Base-by-base conservation (phyloP, 2,888 invertebrate genomes). In the Punctoribates punctum region DNA sequence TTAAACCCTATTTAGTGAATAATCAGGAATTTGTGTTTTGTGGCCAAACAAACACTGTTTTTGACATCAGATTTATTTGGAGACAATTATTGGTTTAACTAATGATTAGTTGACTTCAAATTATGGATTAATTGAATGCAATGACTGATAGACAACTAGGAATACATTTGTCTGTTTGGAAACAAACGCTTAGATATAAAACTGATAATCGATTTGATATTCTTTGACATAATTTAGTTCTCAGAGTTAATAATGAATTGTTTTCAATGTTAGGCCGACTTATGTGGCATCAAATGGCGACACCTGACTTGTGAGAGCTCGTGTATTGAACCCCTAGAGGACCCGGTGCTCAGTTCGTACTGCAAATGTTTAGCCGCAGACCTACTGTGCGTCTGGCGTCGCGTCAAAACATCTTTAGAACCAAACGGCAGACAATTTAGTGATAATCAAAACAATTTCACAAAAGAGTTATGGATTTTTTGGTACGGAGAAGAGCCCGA, bases 271-370 rank as follows among this genome's bases (percentile, higher is more conserved):
- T 89, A 98, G 97, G 97, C 98, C 86, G 98, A 99, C 88, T 89
- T 97, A 85, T 94, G 94, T 88, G 97, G 97, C 85, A 97, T 98
- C 87, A 96, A 96, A 93, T 97, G 97, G 97, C 93, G 94, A 88
- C 94, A 94, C 86, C 88, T 92, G 83, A 91, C 91, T 84, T 65
- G 46, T 73, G 79, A 79, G 73, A 79, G 76, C 72, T 25, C 73
- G 15, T 73, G 27, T 5, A 46, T 25, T 34, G 82, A 83, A 62
- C 92, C 93, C 79, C 88, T 93, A 83, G 91, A 92, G 82, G 94
- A 94, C 87, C 95, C 94, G 80, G 93, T 94, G 82, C 88, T 94
- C 84, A 89, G 91, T 85, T 92, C 93, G 85, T 95, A 92, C 86
- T 91, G 93, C 83, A 90, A 92, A 85, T 94, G 94, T 86, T 88